Conservation (phyloP, 2,797 vertebrate species). For the Centropyge bicolor region DNA sequence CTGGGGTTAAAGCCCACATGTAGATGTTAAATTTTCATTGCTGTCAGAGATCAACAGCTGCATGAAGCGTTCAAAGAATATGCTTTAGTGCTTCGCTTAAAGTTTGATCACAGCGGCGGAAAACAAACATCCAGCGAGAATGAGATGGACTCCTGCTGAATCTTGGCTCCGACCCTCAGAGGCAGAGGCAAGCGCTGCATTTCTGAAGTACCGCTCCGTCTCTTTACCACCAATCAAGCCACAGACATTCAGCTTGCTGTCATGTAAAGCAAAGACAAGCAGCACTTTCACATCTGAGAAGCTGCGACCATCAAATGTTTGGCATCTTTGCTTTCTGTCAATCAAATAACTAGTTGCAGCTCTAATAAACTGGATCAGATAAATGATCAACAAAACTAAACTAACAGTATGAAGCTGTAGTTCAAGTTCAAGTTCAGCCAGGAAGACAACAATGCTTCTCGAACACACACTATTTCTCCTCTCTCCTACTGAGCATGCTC, state of each 20-base stretch:
- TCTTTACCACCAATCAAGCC: background rate
- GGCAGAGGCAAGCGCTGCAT: too few species aligned
- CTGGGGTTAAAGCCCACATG: constrained; percentile 41
- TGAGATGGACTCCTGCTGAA: accelerated
- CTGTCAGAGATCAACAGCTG: constrained; percentile 51
- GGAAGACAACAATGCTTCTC: too few species aligned
- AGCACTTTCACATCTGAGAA: background rate
- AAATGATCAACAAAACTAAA: background rate
- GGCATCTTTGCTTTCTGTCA: background rate
- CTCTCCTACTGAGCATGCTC: too few species aligned
- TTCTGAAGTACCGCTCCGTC: background rate
- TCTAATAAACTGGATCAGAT: background rate
- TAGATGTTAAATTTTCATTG: constrained; percentile 36
- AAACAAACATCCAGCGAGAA: background rate
- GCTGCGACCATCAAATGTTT: background rate
- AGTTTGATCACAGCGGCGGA: background rate
- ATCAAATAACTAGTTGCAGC: background rate
- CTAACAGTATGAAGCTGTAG: too few species aligned
- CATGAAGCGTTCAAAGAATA: constrained; percentile 16
- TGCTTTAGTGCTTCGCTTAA: background rate
- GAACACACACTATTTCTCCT: too few species aligned
- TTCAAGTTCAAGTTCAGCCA: too few species aligned
- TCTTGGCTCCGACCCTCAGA: background rate
- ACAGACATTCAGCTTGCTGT: background rate
- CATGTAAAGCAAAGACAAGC: background rate